Percentiles rank a stretch among this genome's conserved stretches.
These are phyloP conservation scores for Eilema sororculum DNA, from an alignment of 2,888 invertebrate species.

Conservation along the genomic window DNA sequence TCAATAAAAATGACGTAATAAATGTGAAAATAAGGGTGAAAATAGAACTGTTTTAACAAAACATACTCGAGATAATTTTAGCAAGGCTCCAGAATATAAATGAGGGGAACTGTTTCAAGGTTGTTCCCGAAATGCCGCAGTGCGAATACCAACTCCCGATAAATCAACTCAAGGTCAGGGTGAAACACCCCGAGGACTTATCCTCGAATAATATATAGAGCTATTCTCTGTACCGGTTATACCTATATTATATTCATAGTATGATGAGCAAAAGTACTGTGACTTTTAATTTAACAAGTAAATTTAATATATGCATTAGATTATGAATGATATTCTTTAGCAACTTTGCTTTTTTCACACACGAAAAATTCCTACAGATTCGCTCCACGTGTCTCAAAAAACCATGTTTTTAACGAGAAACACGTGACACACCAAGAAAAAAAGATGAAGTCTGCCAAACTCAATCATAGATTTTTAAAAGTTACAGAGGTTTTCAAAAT, in stretches of 20 bases:
- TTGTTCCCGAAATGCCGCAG: slow-evolving; percentile 66
- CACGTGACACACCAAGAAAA: neutral
- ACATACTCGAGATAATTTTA: slow-evolving; percentile 17
- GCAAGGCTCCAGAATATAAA: slow-evolving; percentile 23
- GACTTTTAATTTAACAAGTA: neutral
- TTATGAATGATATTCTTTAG: neutral
- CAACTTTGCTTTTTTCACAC: too few species aligned
- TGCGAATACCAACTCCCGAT: slow-evolving; percentile 69
- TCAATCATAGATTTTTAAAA: neutral
- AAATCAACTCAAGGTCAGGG: slow-evolving; percentile 69
- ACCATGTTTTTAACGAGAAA: neutral
- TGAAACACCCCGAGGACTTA: slow-evolving; percentile 55
- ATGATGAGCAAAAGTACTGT: too few species aligned
- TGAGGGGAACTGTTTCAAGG: slow-evolving; percentile 53
- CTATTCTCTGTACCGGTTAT: neutral
- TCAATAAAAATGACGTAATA: neutral
- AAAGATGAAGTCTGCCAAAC: neutral
- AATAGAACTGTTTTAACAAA: neutral
- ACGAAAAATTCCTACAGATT: neutral
- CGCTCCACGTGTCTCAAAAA: neutral
- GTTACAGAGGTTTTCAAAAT: too few species aligned
- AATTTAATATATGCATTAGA: neutral
- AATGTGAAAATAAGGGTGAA: neutral
- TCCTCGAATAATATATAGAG: slow-evolving; percentile 29
- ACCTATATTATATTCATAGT: neutral